Conservation (phyloP, 1,140 invertebrate genomes). For the Apis florea region DNA sequence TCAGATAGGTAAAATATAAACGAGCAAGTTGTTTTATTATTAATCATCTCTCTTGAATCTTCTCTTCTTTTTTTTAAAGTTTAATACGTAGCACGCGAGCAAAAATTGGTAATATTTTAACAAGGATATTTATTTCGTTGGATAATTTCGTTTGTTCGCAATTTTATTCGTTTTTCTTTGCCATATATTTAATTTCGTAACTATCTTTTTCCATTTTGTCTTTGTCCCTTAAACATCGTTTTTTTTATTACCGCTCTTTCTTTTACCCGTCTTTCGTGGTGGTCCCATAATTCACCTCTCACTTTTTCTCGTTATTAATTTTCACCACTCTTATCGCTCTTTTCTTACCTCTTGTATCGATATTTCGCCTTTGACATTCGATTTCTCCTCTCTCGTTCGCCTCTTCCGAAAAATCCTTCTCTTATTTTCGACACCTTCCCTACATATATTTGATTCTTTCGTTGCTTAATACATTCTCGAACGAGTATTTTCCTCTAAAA, state of each 20-base stretch:
- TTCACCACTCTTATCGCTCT: background rate
- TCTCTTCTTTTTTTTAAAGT: too few species aligned
- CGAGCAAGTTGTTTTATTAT: too few species aligned
- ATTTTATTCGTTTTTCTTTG: too few species aligned
- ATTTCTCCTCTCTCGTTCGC: too few species aligned
- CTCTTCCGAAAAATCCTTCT: background rate
- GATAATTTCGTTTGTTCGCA: too few species aligned
- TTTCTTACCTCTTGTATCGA: background rate
- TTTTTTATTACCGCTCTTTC: background rate
- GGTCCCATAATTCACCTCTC: constrained; percentile 13
- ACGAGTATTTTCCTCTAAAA: too few species aligned
- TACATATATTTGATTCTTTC: background rate
- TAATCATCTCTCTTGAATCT: too few species aligned
- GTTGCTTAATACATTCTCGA: too few species aligned
- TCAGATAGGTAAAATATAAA: too few species aligned
- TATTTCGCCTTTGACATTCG: constrained; percentile 1
- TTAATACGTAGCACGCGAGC: too few species aligned
- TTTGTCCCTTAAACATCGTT: background rate
- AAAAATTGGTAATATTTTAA: too few species aligned
- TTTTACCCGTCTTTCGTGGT: background rate
- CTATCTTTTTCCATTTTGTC: background rate
- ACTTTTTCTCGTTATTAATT: background rate
- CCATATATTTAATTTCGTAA: background rate
- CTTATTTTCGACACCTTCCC: background rate
- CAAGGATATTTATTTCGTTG: too few species aligned